These are phyloP conservation scores for Cladorhizidae sp. DNA, from an alignment of 37 sponge, comb jelly and placozoan species.

Conservation along the genomic window DNA sequence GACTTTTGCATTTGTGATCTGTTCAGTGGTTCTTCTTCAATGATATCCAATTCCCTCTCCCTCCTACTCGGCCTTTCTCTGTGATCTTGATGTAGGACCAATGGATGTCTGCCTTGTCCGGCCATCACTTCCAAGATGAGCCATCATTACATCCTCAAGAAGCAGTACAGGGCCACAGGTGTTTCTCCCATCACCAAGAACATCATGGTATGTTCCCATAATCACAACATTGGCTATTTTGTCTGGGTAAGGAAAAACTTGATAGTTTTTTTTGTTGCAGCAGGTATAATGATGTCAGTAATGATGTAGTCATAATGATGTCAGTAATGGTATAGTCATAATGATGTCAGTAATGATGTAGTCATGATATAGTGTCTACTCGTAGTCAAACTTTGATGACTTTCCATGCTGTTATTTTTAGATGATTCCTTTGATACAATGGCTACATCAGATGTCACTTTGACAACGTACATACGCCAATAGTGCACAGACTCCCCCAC, in stretches of 20 bases:
- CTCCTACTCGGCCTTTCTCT: neutral
- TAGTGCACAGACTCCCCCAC: too few species aligned
- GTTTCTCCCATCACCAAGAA: constrained; percentile 62
- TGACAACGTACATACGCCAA: too few species aligned
- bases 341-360: too few species aligned
- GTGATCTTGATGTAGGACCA: constrained; percentile 50
- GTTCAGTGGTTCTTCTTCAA: neutral
- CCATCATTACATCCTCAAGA: constrained; percentile 43
- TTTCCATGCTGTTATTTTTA: too few species aligned
- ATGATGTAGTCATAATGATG: too few species aligned
- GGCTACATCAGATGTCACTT: too few species aligned
- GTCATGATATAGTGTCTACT: too few species aligned
- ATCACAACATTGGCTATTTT: too few species aligned
- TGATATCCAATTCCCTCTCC: neutral
- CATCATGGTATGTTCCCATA: constrained; percentile 15
- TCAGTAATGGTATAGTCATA: too few species aligned
- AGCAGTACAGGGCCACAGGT: constrained; percentile 65
- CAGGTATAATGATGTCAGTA: too few species aligned
- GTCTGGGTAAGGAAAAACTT: neutral
- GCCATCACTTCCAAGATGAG: constrained; percentile 72
- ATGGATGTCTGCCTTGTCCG: constrained; percentile 73
- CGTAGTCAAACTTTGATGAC: too few species aligned
- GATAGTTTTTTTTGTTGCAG: neutral
- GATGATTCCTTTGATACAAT: too few species aligned
- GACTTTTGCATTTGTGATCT: neutral